Base-by-base conservation (phyloP, 2,888 invertebrate species). In the Periphyllus acericola region DNA sequence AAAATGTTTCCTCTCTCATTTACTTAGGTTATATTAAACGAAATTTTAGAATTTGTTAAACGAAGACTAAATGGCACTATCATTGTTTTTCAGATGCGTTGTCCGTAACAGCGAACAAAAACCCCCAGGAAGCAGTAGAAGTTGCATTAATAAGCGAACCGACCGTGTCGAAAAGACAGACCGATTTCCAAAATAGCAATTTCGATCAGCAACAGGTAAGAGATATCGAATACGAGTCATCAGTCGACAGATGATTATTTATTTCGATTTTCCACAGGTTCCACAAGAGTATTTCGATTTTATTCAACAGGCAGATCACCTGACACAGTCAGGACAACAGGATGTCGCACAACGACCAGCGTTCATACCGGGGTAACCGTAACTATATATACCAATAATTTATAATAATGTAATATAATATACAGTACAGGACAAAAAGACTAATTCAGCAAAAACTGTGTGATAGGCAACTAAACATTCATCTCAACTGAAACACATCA, bases 201-300 rank as follows among this genome's bases (percentile, higher is more conserved):
- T 74, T 46, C 8, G n/a, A 66, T 32, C 74, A 32, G 40, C 80
- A 46, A 80, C 87, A 87, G 74, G 87, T 81, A 81, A 55, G 55
- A 52, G 9, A 52, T 78, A 6, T 78, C 8, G 14, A 5, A 2
- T 19, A 5, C 19, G 11, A 66, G 4, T 60, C 14, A 2, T 17
- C 21, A 14, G 29, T 74, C 2, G 14, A n/a, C 36, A 17, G 32
- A 55, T 25, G n/a, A 46, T 55, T 1, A 52, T 21, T 3, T 4
- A 34, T 60, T 32, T 21, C 8, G 34, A 25, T 25, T 72, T 32
- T 52, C 0, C 46, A 25, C 11, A 90, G 89, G 71, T 89, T 21
- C 86, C 89, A 14, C 89, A 89, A 25, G 89, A 89, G 29, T 89
- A 89, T 52, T 85, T 89, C 9, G 89, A 89, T 68, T 89, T 81